These are phyloP conservation scores for Probosciger aterrimus DNA, from an alignment of 2,113 vertebrate genomes.

Conservation along the genomic window DNA sequence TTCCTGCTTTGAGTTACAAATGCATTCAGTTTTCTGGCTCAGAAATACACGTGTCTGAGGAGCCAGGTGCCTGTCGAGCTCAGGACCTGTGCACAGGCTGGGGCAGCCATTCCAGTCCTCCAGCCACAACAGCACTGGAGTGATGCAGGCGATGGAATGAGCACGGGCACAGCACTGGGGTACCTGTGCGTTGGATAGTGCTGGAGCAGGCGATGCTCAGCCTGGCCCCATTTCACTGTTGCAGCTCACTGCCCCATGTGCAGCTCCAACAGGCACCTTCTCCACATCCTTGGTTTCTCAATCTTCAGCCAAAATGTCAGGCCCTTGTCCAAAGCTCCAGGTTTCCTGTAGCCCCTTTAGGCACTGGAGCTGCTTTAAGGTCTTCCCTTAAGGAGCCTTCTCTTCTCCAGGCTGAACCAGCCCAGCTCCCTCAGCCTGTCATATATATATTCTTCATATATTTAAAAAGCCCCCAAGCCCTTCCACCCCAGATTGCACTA, in stretches of 20 bases:
- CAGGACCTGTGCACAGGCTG: not conserved
- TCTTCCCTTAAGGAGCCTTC: not conserved
- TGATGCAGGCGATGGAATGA: not conserved
- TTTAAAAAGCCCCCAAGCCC: not conserved
- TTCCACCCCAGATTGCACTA: not conserved
- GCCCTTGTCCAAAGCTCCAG: not conserved
- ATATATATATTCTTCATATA: not conserved
- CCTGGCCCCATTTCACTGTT: rapidly evolving
- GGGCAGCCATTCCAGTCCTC: not conserved
- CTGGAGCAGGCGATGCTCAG: rapidly evolving
- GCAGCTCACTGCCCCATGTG: not conserved
- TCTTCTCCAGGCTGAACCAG: not conserved
- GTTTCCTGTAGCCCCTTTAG: not conserved
- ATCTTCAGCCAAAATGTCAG: not conserved
- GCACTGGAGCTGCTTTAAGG: not conserved
- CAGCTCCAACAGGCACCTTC: not conserved
- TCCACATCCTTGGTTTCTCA: not conserved
- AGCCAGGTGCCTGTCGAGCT: rapidly evolving
- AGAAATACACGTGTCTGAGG: not conserved
- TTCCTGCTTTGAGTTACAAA: not conserved
- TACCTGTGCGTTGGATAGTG: rapidly evolving
- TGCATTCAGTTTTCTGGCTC: not conserved
- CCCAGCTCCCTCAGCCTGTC: not conserved
- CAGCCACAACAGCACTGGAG: not conserved
- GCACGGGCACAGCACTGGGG: not conserved